Percentiles rank a stretch among this genome's conserved stretches.
Evolutionary conservation across 1,140 invertebrate genomes (phyloP).

Genomic region (Armadillidium nasatum): DNA sequence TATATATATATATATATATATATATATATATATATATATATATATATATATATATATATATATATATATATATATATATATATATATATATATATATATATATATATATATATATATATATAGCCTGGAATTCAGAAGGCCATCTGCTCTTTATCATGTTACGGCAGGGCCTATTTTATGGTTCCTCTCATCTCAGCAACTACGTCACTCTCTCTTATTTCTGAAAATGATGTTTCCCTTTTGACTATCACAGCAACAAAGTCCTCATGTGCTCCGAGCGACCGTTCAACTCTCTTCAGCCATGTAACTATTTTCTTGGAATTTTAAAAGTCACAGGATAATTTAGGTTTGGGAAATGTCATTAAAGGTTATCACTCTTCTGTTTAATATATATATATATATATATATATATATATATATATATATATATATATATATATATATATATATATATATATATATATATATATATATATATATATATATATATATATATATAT

Average conservation of each 20-base stretch:
- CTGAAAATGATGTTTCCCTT: conserved; percentile 41
- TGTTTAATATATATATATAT: too few relatives aligned
- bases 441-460: too few relatives aligned
- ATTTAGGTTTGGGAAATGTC: too few relatives aligned
- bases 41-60: not conserved
- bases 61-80: not conserved
- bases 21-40: conserved; percentile 2
- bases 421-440: too few relatives aligned
- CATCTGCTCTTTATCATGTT: conserved; percentile 40
- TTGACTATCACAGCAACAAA: conserved; percentile 26
- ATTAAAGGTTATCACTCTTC: too few relatives aligned
- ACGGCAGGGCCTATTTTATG: conserved; percentile 35
- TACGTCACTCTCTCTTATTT: conserved; percentile 40
- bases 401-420: too few relatives aligned
- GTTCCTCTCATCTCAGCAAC: conserved; percentile 34
- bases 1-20: not conserved
- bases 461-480: too few relatives aligned
- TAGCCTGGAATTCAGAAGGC: conserved; percentile 35
- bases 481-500: too few relatives aligned
- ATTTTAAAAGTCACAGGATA: too few relatives aligned
- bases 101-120: too few relatives aligned
- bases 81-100: not conserved
- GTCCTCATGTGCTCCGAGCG: not conserved
- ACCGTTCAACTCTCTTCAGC: not conserved
- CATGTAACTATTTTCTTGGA: not conserved